phyloP scores from a whole-genome alignment of 2,113 vertebrate species.

The Setophaga kirtlandii region DNA sequence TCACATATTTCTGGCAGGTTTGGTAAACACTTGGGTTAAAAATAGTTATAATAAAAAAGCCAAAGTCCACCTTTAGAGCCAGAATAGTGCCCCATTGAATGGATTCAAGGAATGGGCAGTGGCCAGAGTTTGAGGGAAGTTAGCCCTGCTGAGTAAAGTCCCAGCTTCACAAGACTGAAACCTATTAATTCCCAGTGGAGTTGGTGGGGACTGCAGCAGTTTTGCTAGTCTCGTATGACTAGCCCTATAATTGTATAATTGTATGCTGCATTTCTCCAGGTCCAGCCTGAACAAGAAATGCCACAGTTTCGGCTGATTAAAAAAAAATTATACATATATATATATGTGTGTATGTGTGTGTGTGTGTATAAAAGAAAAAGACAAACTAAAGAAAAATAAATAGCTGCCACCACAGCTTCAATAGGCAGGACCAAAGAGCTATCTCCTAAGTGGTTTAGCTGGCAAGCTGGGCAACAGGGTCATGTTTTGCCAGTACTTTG shows the following conservation, averaged over 20 bases:
- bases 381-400: background rate
- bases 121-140: background rate
- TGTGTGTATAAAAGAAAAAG: background rate
- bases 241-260: background rate
- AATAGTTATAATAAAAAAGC: background rate
- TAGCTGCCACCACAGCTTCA: slow-evolving; percentile 17
- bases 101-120: background rate
- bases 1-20: background rate
- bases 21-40: background rate
- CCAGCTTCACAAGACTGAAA: background rate
- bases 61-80: background rate
- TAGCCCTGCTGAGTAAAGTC: slow-evolving; percentile 1
- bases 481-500: background rate
- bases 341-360: accelerated
- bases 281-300: slow-evolving; percentile 57
- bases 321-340: background rate
- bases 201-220: background rate
- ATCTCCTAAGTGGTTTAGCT: background rate
- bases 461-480: background rate
- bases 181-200: background rate
- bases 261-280: slow-evolving; percentile 24
- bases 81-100: slow-evolving; percentile 29
- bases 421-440: background rate
- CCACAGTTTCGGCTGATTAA: background rate
- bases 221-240: background rate